Evolutionary conservation across 30 jellyfish, hydroid and myxozoan genomes (phyloP).

Genomic region (Pseudorhiza aurosa): DNA sequence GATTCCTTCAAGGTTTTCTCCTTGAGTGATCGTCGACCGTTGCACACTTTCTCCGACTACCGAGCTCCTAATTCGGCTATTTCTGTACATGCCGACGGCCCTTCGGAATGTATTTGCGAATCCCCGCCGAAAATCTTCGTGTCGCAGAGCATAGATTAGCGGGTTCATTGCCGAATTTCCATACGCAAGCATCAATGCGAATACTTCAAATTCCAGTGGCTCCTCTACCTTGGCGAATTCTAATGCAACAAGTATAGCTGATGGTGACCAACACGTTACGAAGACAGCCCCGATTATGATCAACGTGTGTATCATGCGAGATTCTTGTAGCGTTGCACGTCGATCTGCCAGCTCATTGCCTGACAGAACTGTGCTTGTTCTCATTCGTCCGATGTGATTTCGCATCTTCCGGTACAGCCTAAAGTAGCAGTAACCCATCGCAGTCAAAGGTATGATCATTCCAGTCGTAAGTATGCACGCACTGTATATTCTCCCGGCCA

Average conservation of each 20-base stretch:
- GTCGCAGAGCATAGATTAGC: slow-evolving; percentile 71
- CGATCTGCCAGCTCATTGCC: not conserved
- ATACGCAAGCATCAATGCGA: slow-evolving; percentile 56
- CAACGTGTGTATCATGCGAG: slow-evolving; percentile 58
- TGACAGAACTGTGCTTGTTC: slow-evolving; percentile 1
- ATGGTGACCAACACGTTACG: slow-evolving; percentile 61
- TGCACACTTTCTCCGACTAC: not conserved
- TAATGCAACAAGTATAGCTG: slow-evolving; percentile 15
- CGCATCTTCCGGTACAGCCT: slow-evolving; percentile 13
- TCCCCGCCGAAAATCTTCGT: slow-evolving; percentile 56
- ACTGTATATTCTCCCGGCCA: slow-evolving; percentile 27
- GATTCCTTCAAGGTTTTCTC: no score
- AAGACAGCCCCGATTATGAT: slow-evolving; percentile 30
- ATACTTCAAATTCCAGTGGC: slow-evolving; percentile 39
- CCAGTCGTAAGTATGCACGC: slow-evolving; percentile 28
- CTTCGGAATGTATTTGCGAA: not conserved
- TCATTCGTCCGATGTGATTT: slow-evolving; percentile 19
- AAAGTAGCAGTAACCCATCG: slow-evolving; percentile 28
- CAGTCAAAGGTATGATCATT: slow-evolving; percentile 25
- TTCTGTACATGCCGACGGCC: not conserved
- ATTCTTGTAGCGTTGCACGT: slow-evolving; percentile 18
- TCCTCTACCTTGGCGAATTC: slow-evolving; percentile 34
- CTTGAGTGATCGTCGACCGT: no score
- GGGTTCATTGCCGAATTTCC: slow-evolving; percentile 79
- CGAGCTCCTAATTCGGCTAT: not conserved